Conservation (phyloP, 2,797 vertebrate genomes). For the Pangasius mekongensis region DNA sequence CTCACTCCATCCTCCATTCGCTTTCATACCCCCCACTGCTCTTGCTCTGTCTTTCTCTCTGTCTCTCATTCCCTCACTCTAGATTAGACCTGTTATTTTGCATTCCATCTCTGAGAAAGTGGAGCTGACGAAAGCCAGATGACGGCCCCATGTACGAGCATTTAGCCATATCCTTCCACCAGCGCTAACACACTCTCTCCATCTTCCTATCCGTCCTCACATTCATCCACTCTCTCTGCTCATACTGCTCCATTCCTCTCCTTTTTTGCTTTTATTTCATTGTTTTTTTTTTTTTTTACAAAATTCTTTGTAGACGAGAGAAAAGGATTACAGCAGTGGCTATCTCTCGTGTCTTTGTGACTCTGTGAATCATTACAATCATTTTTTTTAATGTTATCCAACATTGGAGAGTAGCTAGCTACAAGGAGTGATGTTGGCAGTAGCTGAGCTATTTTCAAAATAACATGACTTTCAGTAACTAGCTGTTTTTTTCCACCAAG, state of each 20-base stretch:
- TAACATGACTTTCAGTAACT: neutral
- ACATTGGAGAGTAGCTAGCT: neutral
- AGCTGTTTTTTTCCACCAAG: neutral
- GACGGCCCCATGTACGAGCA: conserved; percentile 21
- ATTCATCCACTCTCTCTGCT: conserved; percentile 2
- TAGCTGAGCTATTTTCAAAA: neutral
- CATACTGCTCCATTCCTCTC: neutral
- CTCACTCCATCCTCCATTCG: conserved; percentile 25
- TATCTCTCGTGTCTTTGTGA: neutral
- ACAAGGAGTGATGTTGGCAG: neutral
- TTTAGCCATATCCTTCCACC: conserved; percentile 17
- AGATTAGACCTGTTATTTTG: conserved; percentile 44
- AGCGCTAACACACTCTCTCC: conserved; percentile 24
- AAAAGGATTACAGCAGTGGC: neutral
- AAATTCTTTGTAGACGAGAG: neutral
- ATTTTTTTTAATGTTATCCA: neutral
- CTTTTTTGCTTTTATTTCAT: neutral
- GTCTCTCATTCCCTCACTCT: conserved; percentile 37
- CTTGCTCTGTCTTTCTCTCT: neutral
- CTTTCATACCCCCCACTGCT: conserved; percentile 3
- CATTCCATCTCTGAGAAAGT: conserved; percentile 51
- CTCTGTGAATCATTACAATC: neutral
- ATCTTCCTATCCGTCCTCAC: conserved; percentile 20
- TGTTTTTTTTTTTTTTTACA: neutral
- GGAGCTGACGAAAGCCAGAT: conserved; percentile 54